Percentiles rank a stretch among this genome's conserved stretches.
phyloP scores from a whole-genome alignment of 2,888 invertebrate genomes.

The Blastobasis lacticolella region DNA sequence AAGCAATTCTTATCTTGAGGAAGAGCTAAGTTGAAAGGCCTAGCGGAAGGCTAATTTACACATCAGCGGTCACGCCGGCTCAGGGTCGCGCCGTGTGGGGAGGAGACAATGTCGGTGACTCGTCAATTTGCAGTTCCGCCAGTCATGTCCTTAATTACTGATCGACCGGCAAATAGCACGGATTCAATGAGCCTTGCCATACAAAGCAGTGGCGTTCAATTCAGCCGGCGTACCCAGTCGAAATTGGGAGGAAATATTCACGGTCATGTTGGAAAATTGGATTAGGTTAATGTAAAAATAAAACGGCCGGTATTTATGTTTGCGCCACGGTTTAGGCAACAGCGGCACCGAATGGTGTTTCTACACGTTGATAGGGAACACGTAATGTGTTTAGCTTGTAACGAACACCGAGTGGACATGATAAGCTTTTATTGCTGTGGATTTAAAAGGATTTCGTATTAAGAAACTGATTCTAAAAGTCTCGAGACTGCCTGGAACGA shows the following conservation, averaged over 20 bases:
- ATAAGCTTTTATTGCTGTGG: no score
- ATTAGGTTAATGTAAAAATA: background rate
- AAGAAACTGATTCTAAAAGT: background rate
- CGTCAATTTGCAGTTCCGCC: constrained; percentile 29
- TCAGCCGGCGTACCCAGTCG: constrained; percentile 3
- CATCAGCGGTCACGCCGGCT: constrained; percentile 11
- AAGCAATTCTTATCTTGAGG: no score
- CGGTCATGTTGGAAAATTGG: background rate
- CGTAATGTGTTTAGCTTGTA: background rate
- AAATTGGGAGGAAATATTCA: constrained; percentile 4
- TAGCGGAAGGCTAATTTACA: no score
- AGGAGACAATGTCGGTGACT: constrained; percentile 43
- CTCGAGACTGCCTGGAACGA: background rate
- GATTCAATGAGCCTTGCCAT: constrained; percentile 22
- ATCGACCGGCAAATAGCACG: constrained; percentile 25
- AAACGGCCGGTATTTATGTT: no score
- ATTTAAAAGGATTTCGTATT: no score
- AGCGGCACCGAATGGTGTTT: background rate
- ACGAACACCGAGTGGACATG: background rate
- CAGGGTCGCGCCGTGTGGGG: constrained; percentile 29
- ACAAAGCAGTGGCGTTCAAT: constrained; percentile 7
- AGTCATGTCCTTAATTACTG: constrained; percentile 51
- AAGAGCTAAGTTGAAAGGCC: no score
- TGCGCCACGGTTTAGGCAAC: no score
- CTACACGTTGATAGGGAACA: background rate